Conservation (phyloP, 2,797 vertebrate genomes). For the Selene dorsalis region DNA sequence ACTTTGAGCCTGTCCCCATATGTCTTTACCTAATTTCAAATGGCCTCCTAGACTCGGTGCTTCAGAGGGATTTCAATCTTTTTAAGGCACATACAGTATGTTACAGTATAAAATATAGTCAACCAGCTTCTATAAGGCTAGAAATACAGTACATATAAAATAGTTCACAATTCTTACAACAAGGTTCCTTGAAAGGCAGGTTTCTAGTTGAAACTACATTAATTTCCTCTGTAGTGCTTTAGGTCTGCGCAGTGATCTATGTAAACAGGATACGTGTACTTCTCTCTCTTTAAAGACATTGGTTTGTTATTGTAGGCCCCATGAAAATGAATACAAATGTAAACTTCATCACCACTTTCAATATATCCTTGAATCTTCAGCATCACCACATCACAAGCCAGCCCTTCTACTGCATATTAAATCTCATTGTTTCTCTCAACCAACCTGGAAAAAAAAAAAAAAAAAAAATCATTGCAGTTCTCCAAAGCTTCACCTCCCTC, state of each 20-base stretch:
- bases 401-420: conserved; percentile 10
- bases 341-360: conserved; percentile 68
- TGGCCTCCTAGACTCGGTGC: conserved; percentile 41
- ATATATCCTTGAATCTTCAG: conserved; percentile 55
- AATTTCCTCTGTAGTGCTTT: conserved; percentile 62
- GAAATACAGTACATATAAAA: conserved; percentile 74
- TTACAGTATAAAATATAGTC: conserved; percentile 72
- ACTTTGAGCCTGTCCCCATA: conserved; percentile 39
- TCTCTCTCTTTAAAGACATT: conserved; percentile 65
- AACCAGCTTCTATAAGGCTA: conserved; percentile 67
- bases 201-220: conserved; percentile 63
- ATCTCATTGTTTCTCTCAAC: conserved; percentile 36
- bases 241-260: conserved; percentile 48
- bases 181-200: conserved; percentile 60
- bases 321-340: conserved; percentile 48
- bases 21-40: conserved; percentile 54
- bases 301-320: conserved; percentile 57
- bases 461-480: conserved; percentile 38
- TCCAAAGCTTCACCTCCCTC: conserved; percentile 48
- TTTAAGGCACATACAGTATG: conserved; percentile 74
- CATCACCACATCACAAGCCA: conserved; percentile 43
- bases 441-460: conserved; percentile 27
- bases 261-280: conserved; percentile 65
- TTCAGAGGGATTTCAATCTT: conserved; percentile 49
- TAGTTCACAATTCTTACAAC: conserved; percentile 58